Conservation (phyloP, 2,888 invertebrate species). For the Lithophane ornitopus region DNA sequence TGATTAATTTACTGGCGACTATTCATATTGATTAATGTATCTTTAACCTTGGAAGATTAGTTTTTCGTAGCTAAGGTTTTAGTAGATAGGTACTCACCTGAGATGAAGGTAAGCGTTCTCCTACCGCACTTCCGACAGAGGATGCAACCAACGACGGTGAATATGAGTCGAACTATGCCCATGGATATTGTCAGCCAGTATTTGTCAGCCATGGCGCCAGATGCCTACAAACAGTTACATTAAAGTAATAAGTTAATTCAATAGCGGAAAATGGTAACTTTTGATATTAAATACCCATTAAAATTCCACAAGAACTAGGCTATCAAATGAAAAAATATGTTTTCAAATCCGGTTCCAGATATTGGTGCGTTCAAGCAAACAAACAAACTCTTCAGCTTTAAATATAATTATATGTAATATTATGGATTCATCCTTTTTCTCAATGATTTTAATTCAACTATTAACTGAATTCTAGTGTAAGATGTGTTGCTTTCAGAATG, state of each 20-base stretch:
- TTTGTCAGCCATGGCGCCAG: constrained; percentile 90
- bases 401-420: too few relatives aligned
- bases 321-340: too few relatives aligned
- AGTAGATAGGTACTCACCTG: constrained; percentile 81
- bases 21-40: not conserved
- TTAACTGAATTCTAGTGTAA: not conserved
- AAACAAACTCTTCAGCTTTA: too few relatives aligned
- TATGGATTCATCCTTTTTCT: not conserved
- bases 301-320: too few relatives aligned
- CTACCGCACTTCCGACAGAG: constrained; percentile 91
- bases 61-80: not conserved
- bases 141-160: constrained; percentile 92
- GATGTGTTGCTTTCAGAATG: not conserved
- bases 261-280: not conserved
- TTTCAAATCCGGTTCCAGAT: too few relatives aligned
- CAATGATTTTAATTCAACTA: too few relatives aligned
- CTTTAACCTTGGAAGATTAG: not conserved
- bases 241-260: not conserved
- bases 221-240: constrained; percentile 80
- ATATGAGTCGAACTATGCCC: constrained; percentile 91
- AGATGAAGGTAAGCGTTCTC: constrained; percentile 92
- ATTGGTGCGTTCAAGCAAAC: too few relatives aligned
- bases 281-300: too few relatives aligned
- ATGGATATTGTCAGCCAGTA: constrained; percentile 91
- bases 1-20: too few relatives aligned